These are phyloP conservation scores for Thomomys bottae DNA, from an alignment of 2,113 vertebrate genomes.

Conservation along the genomic window DNA sequence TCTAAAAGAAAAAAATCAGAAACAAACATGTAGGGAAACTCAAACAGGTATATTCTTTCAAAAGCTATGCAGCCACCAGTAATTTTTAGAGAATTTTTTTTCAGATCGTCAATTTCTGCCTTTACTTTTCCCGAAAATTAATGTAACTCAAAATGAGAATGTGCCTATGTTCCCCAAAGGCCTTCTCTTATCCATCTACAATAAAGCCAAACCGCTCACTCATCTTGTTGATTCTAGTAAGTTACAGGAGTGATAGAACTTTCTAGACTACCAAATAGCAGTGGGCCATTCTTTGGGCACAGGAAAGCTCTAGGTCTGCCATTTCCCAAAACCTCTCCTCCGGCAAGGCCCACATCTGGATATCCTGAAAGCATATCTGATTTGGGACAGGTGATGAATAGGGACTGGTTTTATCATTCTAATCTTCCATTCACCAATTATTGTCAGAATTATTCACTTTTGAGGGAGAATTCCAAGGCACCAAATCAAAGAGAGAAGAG, in stretches of 20 bases:
- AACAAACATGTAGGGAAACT: neutral
- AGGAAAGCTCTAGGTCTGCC: neutral
- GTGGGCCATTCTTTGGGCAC: too few relatives aligned
- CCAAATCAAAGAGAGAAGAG: neutral
- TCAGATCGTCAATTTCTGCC: neutral
- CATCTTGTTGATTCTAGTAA: too few relatives aligned
- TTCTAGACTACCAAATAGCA: neutral
- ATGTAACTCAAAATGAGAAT: neutral
- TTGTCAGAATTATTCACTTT: neutral
- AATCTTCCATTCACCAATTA: neutral
- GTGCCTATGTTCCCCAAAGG: neutral
- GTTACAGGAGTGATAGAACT: too few relatives aligned
- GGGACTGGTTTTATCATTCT: neutral
- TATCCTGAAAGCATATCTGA: neutral
- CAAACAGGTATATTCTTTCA: neutral
- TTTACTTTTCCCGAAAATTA: conserved; percentile 21
- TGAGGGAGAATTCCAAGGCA: neutral
- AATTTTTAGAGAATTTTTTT: neutral
- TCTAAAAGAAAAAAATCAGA: neutral
- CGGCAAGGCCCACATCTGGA: neutral
- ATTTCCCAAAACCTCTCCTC: neutral
- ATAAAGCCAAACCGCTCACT: neutral
- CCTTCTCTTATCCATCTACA: neutral
- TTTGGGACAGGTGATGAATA: neutral
- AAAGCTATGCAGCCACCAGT: neutral